These are phyloP conservation scores for Zosterops hypoxanthus DNA, from an alignment of 2,113 vertebrate species.

Conservation along the genomic window DNA sequence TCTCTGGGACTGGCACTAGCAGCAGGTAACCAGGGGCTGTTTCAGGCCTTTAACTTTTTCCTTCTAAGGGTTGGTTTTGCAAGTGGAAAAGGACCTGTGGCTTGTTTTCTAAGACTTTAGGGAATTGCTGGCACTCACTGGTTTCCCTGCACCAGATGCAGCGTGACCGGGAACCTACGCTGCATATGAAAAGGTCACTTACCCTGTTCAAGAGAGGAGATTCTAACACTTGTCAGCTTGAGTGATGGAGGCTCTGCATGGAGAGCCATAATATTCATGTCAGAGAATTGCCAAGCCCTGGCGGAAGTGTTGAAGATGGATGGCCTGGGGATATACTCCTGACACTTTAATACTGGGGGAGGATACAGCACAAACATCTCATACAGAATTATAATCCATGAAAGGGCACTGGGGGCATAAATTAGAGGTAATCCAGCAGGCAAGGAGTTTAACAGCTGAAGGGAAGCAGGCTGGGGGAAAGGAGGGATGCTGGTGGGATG, in stretches of 20 bases:
- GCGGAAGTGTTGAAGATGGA: slow-evolving; percentile 68
- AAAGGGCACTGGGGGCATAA: slow-evolving; percentile 30
- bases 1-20: background rate
- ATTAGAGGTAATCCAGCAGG: slow-evolving; percentile 11
- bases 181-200: slow-evolving; percentile 85
- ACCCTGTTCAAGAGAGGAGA: slow-evolving; percentile 59
- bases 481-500: background rate
- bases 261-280: slow-evolving; percentile 76
- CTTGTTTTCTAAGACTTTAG: slow-evolving; percentile 71
- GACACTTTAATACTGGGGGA: slow-evolving; percentile 61
- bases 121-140: slow-evolving; percentile 60
- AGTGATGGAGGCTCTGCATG: slow-evolving; percentile 61
- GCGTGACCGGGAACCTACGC: slow-evolving; percentile 70
- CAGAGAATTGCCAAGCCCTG: slow-evolving; percentile 64
- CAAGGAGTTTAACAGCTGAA: slow-evolving; percentile 1
- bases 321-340: slow-evolving; percentile 56
- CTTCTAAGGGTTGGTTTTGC: slow-evolving; percentile 76
- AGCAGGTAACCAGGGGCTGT: slow-evolving; percentile 29
- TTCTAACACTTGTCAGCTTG: slow-evolving; percentile 63
- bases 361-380: slow-evolving; percentile 36
- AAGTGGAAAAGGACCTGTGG: slow-evolving; percentile 75
- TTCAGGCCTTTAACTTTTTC: slow-evolving; percentile 75
- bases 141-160: slow-evolving; percentile 64
- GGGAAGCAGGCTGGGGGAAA: background rate
- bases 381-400: slow-evolving; percentile 48